phyloP scores from a whole-genome alignment of 2,797 vertebrate species.

The Rhinoraja longicauda region DNA sequence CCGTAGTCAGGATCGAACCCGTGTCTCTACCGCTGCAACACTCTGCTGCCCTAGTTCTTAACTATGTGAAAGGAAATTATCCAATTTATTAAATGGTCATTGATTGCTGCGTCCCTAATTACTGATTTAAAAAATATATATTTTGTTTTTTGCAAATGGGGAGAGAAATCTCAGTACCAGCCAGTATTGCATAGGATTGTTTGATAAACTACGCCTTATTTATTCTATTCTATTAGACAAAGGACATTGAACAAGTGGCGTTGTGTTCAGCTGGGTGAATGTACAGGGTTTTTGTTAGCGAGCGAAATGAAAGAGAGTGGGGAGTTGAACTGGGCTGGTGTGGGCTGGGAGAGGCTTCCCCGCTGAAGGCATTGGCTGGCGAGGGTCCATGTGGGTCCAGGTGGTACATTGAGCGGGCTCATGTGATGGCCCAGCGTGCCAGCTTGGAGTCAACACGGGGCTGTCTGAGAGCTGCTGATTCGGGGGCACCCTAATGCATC shows the following conservation, averaged over 20 bases:
- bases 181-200: conserved; percentile 66
- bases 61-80: not conserved
- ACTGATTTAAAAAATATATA: not conserved
- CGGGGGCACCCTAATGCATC: conserved; percentile 44
- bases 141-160: not conserved
- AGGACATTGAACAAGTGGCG: conserved; percentile 27
- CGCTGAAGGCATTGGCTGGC: conserved; percentile 43
- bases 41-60: not conserved
- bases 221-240: conserved; percentile 46
- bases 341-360: not conserved
- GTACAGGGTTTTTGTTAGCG: conserved; percentile 31
- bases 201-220: conserved; percentile 53
- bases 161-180: conserved; percentile 58
- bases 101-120: not conserved
- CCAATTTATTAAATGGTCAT: not conserved
- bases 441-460: conserved; percentile 44
- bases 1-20: no score
- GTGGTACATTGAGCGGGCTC: conserved; percentile 50
- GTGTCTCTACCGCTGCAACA: no score
- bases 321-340: not conserved
- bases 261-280: conserved; percentile 35
- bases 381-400: conserved; percentile 45
- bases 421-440: conserved; percentile 49
- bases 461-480: conserved; percentile 42
- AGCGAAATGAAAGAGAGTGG: conserved; percentile 9